phyloP scores from a whole-genome alignment of 2,888 invertebrate genomes.

The Eupeodes latifasciatus region DNA sequence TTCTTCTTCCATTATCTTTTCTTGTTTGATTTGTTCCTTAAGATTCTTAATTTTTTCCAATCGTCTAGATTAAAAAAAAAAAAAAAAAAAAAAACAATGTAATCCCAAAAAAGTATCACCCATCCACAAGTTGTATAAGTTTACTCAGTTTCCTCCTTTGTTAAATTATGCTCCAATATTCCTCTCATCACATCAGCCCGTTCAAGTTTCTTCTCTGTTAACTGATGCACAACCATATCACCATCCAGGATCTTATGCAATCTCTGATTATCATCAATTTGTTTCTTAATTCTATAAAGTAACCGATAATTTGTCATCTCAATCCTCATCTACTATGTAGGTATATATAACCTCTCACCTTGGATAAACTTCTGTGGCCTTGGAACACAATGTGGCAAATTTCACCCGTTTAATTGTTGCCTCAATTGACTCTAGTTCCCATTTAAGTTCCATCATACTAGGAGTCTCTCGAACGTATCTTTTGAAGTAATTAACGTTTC shows the following conservation, averaged over 20 bases:
- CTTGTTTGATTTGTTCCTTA: slow-evolving; percentile 74
- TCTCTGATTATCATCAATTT: slow-evolving; percentile 81
- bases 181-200: slow-evolving; percentile 80
- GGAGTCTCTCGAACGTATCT: slow-evolving; percentile 83
- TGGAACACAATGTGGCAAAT: slow-evolving; percentile 81
- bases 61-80: slow-evolving; percentile 77
- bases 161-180: slow-evolving; percentile 81
- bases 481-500: slow-evolving; percentile 77
- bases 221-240: slow-evolving; percentile 79
- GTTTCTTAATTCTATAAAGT: slow-evolving; percentile 80
- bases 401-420: slow-evolving; percentile 82
- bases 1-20: slow-evolving; percentile 77
- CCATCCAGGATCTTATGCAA: slow-evolving; percentile 80
- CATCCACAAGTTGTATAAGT: neutral
- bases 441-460: slow-evolving; percentile 82
- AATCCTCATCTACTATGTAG: neutral
- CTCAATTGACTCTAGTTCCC: slow-evolving; percentile 81
- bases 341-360: slow-evolving; percentile 77
- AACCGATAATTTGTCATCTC: neutral
- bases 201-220: slow-evolving; percentile 79
- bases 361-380: slow-evolving; percentile 82
- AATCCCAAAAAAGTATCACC: neutral
- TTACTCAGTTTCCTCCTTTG: slow-evolving; percentile 81
- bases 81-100: neutral
- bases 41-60: slow-evolving; percentile 79